Base-by-base conservation (phyloP, 2,113 vertebrate genomes). In the Austrofundulus limnaeus region DNA sequence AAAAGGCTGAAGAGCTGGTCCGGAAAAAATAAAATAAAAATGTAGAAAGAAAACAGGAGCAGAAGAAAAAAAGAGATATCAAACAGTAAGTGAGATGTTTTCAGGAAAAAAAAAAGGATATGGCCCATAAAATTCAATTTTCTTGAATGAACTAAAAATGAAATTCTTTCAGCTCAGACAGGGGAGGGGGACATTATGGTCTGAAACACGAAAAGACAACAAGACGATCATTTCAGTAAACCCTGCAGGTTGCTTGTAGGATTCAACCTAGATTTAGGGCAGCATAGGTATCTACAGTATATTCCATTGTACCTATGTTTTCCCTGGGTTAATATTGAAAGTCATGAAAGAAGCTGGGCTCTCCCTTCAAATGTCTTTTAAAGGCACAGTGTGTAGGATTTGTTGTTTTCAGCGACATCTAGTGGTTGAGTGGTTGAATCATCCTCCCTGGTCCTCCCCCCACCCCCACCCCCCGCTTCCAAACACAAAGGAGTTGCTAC, bases 121-220 rank as follows among this genome's bases (percentile, higher is more conserved):
- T 34, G 19, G 28, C 1, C 9, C 17, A 13, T 45, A 1, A 45
- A 58, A n/a, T 28, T 4, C 17, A 23, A n/a, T 14, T 24, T 34
- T 58, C 8, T 54, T 47, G 28, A 70, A 39, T 51, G 28, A 73
- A 81, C 39, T 66, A 21, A 71, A 73, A 66, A 51, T 41, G 1
- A 64, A 61, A 48, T 68, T 25, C 58, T 52, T 54, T 38, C 31
- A 16, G 10, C 1, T 9, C n/a, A 11, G 17, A 24, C 34, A n/a
- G n/a, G 41, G 54, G 53, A n/a, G 70, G 45, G 45, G 12, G 20
- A 23, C 41, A 17, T 49, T 55, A 39, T 61, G 21, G n/a, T 41
- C 25, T 9, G 50, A 20, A 57, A 77, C 10, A 69, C 59, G 39
- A 59, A 51, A 34, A 71, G 49, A 66, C 47, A 63, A 60, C 1